Evolutionary conservation across 2,113 vertebrate genomes (phyloP).

Genomic region (Podarcis muralis): DNA sequence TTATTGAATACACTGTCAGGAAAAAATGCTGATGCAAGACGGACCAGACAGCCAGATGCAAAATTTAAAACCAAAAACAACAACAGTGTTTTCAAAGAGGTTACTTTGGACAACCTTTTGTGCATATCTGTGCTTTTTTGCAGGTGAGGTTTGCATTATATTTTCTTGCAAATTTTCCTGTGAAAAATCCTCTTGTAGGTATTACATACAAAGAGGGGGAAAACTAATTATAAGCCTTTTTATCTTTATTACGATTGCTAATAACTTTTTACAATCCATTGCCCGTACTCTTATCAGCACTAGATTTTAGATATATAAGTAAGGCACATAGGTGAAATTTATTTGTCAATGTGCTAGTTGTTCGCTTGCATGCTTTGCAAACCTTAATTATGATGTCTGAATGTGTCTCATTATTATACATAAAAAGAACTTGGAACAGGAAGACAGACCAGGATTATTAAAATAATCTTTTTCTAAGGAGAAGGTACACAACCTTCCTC

Average conservation of each 20-base stretch:
- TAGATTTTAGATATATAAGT: neutral
- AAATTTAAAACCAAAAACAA: neutral
- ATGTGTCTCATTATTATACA: neutral
- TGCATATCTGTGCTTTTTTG: neutral
- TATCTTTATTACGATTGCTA: neutral
- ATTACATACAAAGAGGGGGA: conserved; percentile 32
- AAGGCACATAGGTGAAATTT: conserved; percentile 20
- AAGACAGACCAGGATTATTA: neutral
- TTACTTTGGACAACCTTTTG: neutral
- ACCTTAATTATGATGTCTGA: neutral
- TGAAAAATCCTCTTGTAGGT: conserved; percentile 45
- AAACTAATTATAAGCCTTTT: neutral
- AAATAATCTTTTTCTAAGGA: neutral
- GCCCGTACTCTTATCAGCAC: neutral
- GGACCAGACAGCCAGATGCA: neutral
- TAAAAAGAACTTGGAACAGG: neutral
- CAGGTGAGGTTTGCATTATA: neutral
- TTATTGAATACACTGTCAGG: neutral
- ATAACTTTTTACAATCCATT: neutral
- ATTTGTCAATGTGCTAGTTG: neutral
- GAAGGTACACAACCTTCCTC: neutral
- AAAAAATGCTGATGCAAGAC: neutral
- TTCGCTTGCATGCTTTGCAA: neutral
- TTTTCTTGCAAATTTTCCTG: conserved; percentile 46
- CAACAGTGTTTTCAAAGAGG: neutral